Base-by-base conservation (phyloP, 2,113 vertebrate genomes). In the Marmota flaviventris region DNA sequence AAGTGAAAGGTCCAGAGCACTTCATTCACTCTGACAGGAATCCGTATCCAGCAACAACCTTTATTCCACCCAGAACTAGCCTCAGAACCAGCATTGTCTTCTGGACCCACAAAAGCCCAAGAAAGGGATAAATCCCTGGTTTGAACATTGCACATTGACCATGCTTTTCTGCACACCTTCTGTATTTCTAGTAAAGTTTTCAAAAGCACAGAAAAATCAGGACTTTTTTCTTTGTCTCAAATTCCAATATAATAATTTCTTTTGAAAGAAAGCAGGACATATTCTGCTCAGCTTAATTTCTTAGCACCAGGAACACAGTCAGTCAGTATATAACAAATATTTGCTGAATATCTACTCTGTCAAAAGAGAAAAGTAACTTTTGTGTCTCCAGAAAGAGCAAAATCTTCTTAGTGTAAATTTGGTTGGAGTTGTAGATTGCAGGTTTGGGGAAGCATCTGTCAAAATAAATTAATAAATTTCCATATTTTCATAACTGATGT, bases 391-490 rank as follows among this genome's bases (percentile, higher is more conserved):
- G 24, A 97, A 91, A 84, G 25, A 84, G 32, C 45, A 86, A 65
- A 51, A 45, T 39, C 37, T 77, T 25, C 45, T 90, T 51, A 42
- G 24, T 58, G 9, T 48, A 48, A 37, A 48, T 89, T 65, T 78
- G 37, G 3, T 53, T 73, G 37, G 16, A 76, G 27, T 93, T 65
- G 7, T 45, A 73, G 32, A 90, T 20, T 48, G 10, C 16, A 93
- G 9, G 29, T 42, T 91, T 97, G n/a, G 34, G n/a, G 5, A 91
- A 90, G 5, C 76, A 77, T 69, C 56, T 51, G 76, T 45, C 32
- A 56, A 95, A 94, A 92, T 70, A n/a, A 45, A 58, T 27, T 39
- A 56, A 85, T 51, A 25, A 39, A 85, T 81, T 51, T 90, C n/a
- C 8, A 2, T 58, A 65, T 73, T 88, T 94, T 92, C 22, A 69